A percentile compares a stretch with the other conserved stretches of the same genome.
These are phyloP conservation scores for Empidonax traillii DNA, from an alignment of 2,113 vertebrate genomes.

Conservation along the genomic window DNA sequence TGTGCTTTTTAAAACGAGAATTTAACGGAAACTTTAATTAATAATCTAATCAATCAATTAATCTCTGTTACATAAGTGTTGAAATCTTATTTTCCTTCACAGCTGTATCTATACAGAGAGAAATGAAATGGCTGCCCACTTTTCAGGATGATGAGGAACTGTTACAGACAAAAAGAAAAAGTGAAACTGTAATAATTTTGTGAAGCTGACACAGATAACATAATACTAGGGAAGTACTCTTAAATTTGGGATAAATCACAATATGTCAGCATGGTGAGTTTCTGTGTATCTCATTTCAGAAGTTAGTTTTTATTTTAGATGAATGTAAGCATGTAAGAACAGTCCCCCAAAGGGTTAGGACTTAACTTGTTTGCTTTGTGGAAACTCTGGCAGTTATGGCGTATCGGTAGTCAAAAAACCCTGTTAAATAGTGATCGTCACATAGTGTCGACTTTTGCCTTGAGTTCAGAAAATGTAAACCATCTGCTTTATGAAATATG, in stretches of 20 bases:
- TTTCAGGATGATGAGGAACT: constrained; percentile 64
- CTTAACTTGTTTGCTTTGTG: neutral
- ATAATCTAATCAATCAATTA: constrained; percentile 85
- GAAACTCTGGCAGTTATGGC: neutral
- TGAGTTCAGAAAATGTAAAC: constrained; percentile 52
- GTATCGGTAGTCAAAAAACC: neutral
- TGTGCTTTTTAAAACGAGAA: constrained; percentile 68
- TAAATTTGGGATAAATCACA: constrained; percentile 16
- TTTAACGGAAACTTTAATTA: constrained; percentile 83
- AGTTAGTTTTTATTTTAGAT: neutral
- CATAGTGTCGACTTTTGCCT: constrained; percentile 19
- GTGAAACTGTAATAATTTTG: constrained; percentile 62
- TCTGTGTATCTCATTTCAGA: neutral
- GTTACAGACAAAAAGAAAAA: constrained; percentile 67
- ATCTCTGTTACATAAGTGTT: constrained; percentile 74
- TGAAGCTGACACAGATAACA: constrained; percentile 23
- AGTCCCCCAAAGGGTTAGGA: neutral
- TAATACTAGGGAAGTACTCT: constrained; percentile 23
- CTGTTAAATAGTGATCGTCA: neutral
- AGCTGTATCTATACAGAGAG: constrained; percentile 68
- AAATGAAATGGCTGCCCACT: constrained; percentile 68
- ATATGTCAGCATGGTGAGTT: neutral
- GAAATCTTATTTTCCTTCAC: constrained; percentile 75
- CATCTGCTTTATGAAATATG: constrained; percentile 42
- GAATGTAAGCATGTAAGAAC: neutral